Percentiles rank a stretch among this genome's conserved stretches.
Evolutionary conservation across 2,888 invertebrate species (phyloP).

Genomic region (Tenthredo amoena): DNA sequence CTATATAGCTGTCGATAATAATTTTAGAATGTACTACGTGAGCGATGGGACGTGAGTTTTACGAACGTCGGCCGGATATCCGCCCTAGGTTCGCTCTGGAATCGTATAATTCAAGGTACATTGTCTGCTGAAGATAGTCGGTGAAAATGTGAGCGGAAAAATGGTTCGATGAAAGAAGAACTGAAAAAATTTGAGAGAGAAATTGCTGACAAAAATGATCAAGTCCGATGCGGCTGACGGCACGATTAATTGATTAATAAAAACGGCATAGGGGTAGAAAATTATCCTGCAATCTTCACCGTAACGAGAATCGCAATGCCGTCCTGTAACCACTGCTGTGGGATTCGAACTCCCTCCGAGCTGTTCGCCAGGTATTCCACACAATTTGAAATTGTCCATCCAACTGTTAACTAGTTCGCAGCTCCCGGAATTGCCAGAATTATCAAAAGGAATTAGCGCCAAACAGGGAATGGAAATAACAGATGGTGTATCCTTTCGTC

Average conservation of each 20-base stretch:
- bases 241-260: neutral
- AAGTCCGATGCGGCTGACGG: neutral
- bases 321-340: conserved; percentile 12
- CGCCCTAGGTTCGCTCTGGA: neutral
- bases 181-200: neutral
- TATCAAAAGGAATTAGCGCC: conserved; percentile 67
- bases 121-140: conserved; percentile 23
- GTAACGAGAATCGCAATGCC: conserved; percentile 11
- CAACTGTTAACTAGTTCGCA: conserved; percentile 72
- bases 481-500: neutral
- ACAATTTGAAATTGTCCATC: conserved; percentile 72
- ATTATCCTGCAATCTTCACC: neutral
- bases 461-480: conserved; percentile 54
- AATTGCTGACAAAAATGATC: neutral
- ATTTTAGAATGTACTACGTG: conserved; percentile 40
- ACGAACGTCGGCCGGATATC: conserved; percentile 32
- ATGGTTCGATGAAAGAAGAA: neutral
- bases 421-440: conserved; percentile 62
- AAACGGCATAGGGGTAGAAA: neutral
- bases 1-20: conserved; percentile 39
- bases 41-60: conserved; percentile 43
- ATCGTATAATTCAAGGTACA: conserved; percentile 39
- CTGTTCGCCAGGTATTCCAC: conserved; percentile 50
- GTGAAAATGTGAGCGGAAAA: conserved; percentile 6
- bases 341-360: conserved; percentile 38